Conservation (phyloP, 2,797 vertebrate genomes). For the Phalloptychus januarius region DNA sequence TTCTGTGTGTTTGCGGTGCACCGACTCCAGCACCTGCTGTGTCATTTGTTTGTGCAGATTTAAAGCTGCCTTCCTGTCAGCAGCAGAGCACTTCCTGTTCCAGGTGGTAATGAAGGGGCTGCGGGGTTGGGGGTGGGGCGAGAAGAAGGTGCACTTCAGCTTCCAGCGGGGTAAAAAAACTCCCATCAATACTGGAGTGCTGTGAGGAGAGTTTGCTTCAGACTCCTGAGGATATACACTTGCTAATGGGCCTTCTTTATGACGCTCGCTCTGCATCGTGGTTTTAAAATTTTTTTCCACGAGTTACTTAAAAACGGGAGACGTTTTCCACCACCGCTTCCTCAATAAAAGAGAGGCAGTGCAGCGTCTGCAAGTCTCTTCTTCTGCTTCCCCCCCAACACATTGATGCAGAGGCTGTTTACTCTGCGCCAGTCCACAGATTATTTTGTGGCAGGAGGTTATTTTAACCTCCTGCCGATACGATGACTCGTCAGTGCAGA, state of each 20-base stretch:
- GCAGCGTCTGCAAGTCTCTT: background rate
- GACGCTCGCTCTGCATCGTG: background rate
- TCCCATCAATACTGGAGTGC: conserved; percentile 2
- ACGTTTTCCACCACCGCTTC: background rate
- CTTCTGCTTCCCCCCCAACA: background rate
- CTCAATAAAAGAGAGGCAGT: background rate
- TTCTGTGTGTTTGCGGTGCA: too few species aligned
- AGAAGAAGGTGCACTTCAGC: background rate
- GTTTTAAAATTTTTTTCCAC: background rate
- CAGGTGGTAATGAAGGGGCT: background rate
- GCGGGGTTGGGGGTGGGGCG: background rate
- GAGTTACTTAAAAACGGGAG: conserved; percentile 5
- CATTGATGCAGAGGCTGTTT: background rate
- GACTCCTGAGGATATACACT: conserved; percentile 1
- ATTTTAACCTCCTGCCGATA: background rate
- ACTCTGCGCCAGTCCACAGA: background rate
- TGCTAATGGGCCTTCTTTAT: conserved; percentile 14
- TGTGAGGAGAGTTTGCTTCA: conserved; percentile 1
- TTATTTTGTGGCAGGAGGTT: too few species aligned
- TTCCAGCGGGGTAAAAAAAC: background rate
- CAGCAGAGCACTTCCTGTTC: conserved; percentile 1
- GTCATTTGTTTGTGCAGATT: background rate
- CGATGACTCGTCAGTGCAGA: background rate
- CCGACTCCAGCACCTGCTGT: background rate
- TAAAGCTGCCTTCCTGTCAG: background rate